Base-by-base conservation (phyloP, 2,113 vertebrate species). In the Muscicapa adusta region DNA sequence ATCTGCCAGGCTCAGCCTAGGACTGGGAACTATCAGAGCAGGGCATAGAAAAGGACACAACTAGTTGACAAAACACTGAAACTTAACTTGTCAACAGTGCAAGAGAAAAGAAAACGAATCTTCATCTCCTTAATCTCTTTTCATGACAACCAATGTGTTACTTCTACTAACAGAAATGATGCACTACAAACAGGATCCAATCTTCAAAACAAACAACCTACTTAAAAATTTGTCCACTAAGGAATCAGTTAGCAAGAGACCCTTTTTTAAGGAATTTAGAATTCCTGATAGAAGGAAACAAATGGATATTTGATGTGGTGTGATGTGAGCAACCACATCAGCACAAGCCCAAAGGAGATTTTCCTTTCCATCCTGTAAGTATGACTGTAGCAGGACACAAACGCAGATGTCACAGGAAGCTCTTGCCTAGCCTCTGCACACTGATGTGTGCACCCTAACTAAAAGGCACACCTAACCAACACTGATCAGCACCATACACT, bases 41-140 rank as follows among this genome's bases (percentile, higher is more conserved):
- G n/a, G 50, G 24, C 38, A 73, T 26, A 62, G 58, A 70, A 81
- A 91, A 94, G 53, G 45, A 86, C 68, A 91, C 10, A 71, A 38
- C 5, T 14, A 38, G 84, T 89, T 91, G 66, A 91, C 84, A 91
- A 95, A 96, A 97, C 77, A 95, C 16, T 79, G 76, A 57, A 91
- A 85, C 29, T 91, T 72, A 77, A 77, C 28, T 54, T 54, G 53
- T 92, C 95, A 94, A 82, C 80, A 94, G 23, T 38, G 47, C 22
- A 75, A 26, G 33, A 79, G 47, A 94, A 82, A 82, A 91, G 50
- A 66, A 90, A 91, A 85, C 50, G 47, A 7, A 62, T 28, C 67
- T 75, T 53, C 57, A 81, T 43, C n/a, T 85, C 66, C 51, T 74
- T 74, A 16, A 79, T 51, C 74, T 79, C 42, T 70, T 87, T 34